phyloP scores from a whole-genome alignment of 2,113 vertebrate species.

The Illadopsis cleaveri region DNA sequence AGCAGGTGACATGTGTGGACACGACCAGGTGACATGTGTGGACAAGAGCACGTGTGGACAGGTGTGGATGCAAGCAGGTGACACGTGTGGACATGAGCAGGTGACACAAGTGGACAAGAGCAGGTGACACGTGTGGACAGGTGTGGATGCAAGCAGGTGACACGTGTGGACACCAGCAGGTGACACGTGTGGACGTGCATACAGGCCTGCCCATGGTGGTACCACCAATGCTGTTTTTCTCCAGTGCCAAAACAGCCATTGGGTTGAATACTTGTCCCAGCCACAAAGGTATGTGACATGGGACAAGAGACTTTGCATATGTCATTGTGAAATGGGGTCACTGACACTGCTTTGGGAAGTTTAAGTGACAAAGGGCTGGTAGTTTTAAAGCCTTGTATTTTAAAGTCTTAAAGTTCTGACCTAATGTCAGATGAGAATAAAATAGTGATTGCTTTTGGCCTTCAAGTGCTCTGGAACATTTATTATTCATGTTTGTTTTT shows the following conservation, averaged over 20 bases:
- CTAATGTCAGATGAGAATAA: neutral
- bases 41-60: no score
- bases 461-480: neutral
- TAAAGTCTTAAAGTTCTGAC: neutral
- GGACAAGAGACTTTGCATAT: neutral
- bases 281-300: neutral
- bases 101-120: neutral
- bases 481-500: conserved; percentile 42
- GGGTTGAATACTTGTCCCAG: neutral
- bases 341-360: neutral
- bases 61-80: no score
- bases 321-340: neutral
- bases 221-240: fast-evolving
- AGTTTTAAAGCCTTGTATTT: neutral
- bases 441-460: neutral
- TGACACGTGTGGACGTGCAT: fast-evolving
- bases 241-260: neutral
- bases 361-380: neutral
- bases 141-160: neutral
- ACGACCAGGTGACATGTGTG: neutral
- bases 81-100: fast-evolving
- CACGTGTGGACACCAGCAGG: fast-evolving
- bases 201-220: fast-evolving
- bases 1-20: fast-evolving
- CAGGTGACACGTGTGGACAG: fast-evolving